Evolutionary conservation across 2,113 vertebrate genomes (phyloP).

Genomic region (Notechis scutatus): DNA sequence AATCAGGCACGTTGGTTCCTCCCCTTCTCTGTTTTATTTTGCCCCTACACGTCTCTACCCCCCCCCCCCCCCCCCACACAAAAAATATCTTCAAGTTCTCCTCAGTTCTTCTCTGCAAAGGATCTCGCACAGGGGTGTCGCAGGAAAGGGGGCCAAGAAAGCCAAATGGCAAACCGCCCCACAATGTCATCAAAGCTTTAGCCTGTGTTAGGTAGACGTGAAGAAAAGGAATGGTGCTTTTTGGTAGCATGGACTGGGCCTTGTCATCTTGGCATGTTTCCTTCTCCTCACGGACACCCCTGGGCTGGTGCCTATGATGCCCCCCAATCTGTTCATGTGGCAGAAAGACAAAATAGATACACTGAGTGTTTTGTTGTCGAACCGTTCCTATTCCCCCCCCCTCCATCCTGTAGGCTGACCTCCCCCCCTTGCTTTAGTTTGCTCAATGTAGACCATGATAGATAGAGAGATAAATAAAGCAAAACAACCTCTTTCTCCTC

Average conservation of each 20-base stretch:
- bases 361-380: background rate
- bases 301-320: background rate
- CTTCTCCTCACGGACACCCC: background rate
- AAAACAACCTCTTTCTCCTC: background rate
- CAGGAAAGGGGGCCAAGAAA: background rate
- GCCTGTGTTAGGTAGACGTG: background rate
- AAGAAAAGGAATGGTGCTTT: background rate
- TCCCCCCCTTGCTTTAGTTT: background rate
- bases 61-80: no score
- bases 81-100: background rate
- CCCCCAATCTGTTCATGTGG: background rate
- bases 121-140: background rate
- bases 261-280: background rate
- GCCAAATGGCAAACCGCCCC: background rate
- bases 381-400: background rate
- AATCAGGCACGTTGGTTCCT: background rate
- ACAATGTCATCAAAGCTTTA: background rate
- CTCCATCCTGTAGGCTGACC: background rate
- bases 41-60: background rate
- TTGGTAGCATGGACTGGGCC: background rate
- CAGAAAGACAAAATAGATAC: background rate
- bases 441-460: background rate
- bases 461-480: background rate
- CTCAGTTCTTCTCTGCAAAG: background rate
- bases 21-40: background rate